Percentiles rank a stretch among this genome's conserved stretches.
phyloP scores from a whole-genome alignment of 2,797 vertebrate species.

The Lemur catta region DNA sequence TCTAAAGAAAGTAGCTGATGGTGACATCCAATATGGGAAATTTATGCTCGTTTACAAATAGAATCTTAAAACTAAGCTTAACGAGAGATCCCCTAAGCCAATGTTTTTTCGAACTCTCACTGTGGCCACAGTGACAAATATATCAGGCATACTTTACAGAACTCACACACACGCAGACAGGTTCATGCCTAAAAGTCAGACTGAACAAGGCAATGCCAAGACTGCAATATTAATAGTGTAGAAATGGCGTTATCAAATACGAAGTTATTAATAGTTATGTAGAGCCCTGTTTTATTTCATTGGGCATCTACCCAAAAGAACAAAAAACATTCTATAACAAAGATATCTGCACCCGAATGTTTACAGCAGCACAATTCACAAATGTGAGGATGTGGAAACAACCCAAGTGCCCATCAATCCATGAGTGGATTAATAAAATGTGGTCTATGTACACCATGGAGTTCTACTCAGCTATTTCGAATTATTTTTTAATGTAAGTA shows the following conservation, averaged over 20 bases:
- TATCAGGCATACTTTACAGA: not conserved
- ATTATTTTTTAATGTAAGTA: not conserved
- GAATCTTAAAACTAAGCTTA: not conserved
- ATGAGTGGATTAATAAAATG: too few relatives aligned
- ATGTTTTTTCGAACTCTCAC: not conserved
- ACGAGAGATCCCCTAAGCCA: not conserved
- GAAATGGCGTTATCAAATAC: not conserved
- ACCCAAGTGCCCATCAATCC: too few relatives aligned
- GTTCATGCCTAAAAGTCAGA: too few relatives aligned
- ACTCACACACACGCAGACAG: not conserved
- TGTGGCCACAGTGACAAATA: not conserved
- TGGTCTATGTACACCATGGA: too few relatives aligned
- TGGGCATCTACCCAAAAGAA: too few relatives aligned
- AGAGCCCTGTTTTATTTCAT: not conserved
- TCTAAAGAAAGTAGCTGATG: not conserved
- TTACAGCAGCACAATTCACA: too few relatives aligned
- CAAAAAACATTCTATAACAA: too few relatives aligned
- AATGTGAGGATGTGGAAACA: too few relatives aligned
- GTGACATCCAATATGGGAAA: too few relatives aligned
- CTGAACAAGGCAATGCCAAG: not conserved
- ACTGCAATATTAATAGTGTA: fast-evolving
- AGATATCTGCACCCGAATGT: too few relatives aligned
- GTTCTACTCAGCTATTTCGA: too few relatives aligned
- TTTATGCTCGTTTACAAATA: not conserved
- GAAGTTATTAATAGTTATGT: not conserved